Percentiles rank a stretch among this genome's conserved stretches.
These are phyloP conservation scores for Hesperophylax magnus DNA, from an alignment of 1,140 invertebrate genomes.

Conservation along the genomic window DNA sequence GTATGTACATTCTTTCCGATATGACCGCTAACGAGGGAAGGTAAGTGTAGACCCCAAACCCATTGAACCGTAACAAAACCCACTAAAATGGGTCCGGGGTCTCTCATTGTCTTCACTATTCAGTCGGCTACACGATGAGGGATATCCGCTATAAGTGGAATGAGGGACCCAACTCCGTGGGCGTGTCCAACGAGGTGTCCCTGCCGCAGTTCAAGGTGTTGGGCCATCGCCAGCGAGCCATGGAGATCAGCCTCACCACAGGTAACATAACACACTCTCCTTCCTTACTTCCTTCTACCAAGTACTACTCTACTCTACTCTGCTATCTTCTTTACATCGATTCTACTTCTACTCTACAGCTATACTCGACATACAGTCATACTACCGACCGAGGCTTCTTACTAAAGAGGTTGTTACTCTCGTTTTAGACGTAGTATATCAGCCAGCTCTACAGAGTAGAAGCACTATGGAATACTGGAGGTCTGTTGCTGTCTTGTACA, in stretches of 20 bases:
- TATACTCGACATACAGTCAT: neutral
- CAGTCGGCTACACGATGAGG: slow-evolving; percentile 97
- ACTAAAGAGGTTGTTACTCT: neutral
- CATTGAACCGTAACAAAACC: slow-evolving; percentile 72
- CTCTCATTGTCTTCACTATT: slow-evolving; percentile 77
- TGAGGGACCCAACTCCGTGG: slow-evolving; percentile 91
- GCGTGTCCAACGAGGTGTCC: slow-evolving; percentile 92
- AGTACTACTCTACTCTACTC: neutral
- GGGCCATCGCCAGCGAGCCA: slow-evolving; percentile 89
- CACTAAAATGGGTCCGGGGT: slow-evolving; percentile 77
- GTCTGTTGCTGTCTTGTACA: too few species aligned
- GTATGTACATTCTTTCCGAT: slow-evolving; percentile 22
- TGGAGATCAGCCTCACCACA: slow-evolving; percentile 93
- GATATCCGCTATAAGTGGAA: slow-evolving; percentile 98
- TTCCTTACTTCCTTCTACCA: neutral
- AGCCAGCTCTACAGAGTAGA: too few species aligned
- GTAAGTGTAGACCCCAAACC: slow-evolving; percentile 70
- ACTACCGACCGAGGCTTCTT: neutral
- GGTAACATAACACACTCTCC: slow-evolving; percentile 77
- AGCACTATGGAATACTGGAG: too few species aligned
- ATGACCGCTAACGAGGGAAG: slow-evolving; percentile 56
- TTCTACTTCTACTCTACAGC: neutral
- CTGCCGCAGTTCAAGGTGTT: slow-evolving; percentile 96
- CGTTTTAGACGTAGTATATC: too few species aligned
- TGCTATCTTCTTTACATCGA: too few species aligned